Conservation (phyloP, 2,113 vertebrate species). For the Dissostichus mawsoni region DNA sequence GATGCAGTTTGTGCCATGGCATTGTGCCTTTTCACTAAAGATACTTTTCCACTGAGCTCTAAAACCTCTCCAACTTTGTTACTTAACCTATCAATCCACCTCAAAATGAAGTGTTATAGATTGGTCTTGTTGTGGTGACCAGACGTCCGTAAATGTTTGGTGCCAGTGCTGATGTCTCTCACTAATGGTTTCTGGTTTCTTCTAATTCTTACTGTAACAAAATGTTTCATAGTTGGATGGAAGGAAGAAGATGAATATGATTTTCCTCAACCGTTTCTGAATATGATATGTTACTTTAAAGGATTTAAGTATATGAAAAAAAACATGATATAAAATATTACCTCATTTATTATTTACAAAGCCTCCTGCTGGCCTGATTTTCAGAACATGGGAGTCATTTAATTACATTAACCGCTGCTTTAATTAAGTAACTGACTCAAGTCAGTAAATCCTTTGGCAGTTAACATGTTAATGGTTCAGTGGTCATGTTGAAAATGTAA, state of each 20-base stretch:
- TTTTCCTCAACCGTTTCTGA: background rate
- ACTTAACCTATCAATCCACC: too few species aligned
- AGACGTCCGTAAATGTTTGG: too few species aligned
- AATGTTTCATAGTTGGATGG: background rate
- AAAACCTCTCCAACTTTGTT: too few species aligned
- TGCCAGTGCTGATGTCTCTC: too few species aligned
- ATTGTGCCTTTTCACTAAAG: too few species aligned
- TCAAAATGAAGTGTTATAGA: too few species aligned
- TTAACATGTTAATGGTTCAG: background rate
- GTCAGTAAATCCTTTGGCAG: background rate
- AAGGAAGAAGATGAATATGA: background rate
- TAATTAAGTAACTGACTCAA: background rate
- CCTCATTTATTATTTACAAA: constrained; percentile 24
- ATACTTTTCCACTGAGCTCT: too few species aligned
- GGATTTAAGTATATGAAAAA: background rate
- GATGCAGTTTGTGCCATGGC: too few species aligned
- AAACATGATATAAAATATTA: background rate
- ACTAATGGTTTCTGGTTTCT: too few species aligned
- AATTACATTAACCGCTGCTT: constrained; percentile 17
- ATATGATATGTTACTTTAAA: constrained; percentile 20
- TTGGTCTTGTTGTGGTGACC: too few species aligned
- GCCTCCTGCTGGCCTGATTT: background rate
- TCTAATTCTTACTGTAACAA: background rate
- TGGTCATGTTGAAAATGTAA: background rate
- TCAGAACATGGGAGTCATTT: constrained; percentile 2